Base-by-base conservation (phyloP, 2,797 vertebrate genomes). In the Limnodromus scolopaceus region DNA sequence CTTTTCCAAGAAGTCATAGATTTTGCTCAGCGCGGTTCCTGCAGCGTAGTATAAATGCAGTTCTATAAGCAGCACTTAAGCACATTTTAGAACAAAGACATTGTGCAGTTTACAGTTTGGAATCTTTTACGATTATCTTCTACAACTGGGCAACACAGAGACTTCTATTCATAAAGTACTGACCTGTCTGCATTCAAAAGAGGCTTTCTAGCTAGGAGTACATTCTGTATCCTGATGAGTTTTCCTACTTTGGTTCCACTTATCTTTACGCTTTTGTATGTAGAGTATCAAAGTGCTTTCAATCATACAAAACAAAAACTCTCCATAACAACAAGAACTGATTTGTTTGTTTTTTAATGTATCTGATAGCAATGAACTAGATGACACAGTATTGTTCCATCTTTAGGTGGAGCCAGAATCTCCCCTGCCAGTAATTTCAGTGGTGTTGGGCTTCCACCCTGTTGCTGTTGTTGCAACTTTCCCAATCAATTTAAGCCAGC, bases 371-470 rank as follows among this genome's bases (percentile, higher is more conserved):
- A 54, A 45, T 38, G 34, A 85, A 41, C 48, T 14, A 27, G 34
- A 79, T 88, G 76, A 88, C 65, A 63, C 16, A 39, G 34, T 11
- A 13, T 27, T 79, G 71, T 79, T 94, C 48, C 71, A 63, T 92
- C 87, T 66, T 92, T 85, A 91, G 87, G 87, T 79, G 87, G 87
- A 85, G 92, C 57, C 48, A 78, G 71, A 25, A 66, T 75, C 61
- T 57, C 41, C 76, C 34, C 39, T 85, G 90, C 27, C 90, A 94
- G 64, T 34, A 66, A 79, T 75, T 57, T 61, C 43, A 27, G 24
- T 15, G 28, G n/a, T 61, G 54, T 12, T 77, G 64, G 48, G 63
- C 80, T 94, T 94, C 84, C 90, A 88, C 57, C 66, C 87, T 75
- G 24, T 43, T 85, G 51, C 87, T 75, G 32, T 43, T 85, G 41